Base-by-base conservation (phyloP, 30 jellyfish, hydroid and myxozoan genomes). In the Hydractinia symbiolongicarpus region DNA sequence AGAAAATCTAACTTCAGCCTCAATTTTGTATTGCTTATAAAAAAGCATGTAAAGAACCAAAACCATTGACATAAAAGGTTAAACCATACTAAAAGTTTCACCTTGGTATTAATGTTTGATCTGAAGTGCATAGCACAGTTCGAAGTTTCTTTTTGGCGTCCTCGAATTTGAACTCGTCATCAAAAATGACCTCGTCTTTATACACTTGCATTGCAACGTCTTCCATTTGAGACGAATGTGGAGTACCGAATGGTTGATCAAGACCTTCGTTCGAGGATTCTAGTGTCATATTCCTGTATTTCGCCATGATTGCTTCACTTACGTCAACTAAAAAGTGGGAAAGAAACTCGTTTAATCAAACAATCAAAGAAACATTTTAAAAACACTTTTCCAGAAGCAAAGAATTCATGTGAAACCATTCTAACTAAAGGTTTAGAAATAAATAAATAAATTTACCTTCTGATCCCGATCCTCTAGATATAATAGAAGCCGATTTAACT, bases 71-170 rank as follows among this genome's bases (percentile, higher is more conserved):
- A 19, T 72, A n/a, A 19, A 14, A 14, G 15, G 51, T 7, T 52
- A 72, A 72, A 50, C 40, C 17, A 72, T 11, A 4, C 11, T 9
- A 2, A 72, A 15, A 21, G 11, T 58, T 53, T 62, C 21, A 87
- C 98, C 96, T 81, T 68, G 98, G 98, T 15, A 93, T 82, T 56
- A 76, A 81, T 62, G 88, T 93, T 71, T 91, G 57, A 69, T 88
- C 98, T 8, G 98, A 86, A 71, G 89, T 93, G 79, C 98, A 86
- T 20, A 93, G 78, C 15, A 93, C 98, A 53, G 86, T 73, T 62
- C 98, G 77, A 49, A 93, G 78, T 82, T 93, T 93, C 67, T 95
- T 69, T 72, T 93, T 93, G 44, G 98, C 98, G 84, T 93, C 98
- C 14, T 84, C 95, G 75, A 93, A 93, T 54, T 87, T 93, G 68